phyloP scores from a whole-genome alignment of 2,888 invertebrate genomes.

The Seira musarum region DNA sequence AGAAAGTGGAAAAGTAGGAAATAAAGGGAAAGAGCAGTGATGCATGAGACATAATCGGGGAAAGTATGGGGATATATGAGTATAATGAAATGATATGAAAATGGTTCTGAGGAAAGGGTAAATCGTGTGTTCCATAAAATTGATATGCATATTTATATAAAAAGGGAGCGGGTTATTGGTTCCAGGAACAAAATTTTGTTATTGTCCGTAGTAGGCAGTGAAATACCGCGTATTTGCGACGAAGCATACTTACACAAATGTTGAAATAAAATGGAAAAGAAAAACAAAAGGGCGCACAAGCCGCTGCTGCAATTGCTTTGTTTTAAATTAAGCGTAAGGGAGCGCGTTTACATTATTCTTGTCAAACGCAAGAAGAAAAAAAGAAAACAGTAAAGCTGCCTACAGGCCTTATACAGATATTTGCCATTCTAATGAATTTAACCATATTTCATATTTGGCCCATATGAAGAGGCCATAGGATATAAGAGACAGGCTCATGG shows the following conservation, averaged over 20 bases:
- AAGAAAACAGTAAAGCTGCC: constrained; percentile 2
- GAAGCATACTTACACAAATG: no score
- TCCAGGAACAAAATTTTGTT: background rate
- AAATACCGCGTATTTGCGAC: background rate
- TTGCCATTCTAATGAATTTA: background rate
- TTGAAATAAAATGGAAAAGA: constrained; percentile 23
- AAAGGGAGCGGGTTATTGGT: background rate
- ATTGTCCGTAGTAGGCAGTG: background rate
- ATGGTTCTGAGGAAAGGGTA: constrained; percentile 48
- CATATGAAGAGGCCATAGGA: no score
- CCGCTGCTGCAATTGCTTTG: constrained; percentile 55
- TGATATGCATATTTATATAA: constrained; percentile 14
- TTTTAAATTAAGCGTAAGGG: constrained; percentile 58
- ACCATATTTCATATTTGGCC: background rate
- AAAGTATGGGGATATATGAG: background rate
- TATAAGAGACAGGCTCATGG: no score
- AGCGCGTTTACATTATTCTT: constrained; percentile 47
- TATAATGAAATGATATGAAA: constrained; percentile 53
- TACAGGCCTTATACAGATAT: background rate
- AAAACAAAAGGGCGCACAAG: constrained; percentile 46
- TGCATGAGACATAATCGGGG: constrained; percentile 49
- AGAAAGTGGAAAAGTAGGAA: background rate
- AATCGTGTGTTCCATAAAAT: constrained; percentile 31
- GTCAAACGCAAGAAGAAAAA: constrained; percentile 31
- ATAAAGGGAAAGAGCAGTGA: constrained; percentile 42